Percentiles rank a stretch among this genome's conserved stretches.
Evolutionary conservation across 1,140 invertebrate genomes (phyloP).

Genomic region (Drosophila nigrodunni): DNA sequence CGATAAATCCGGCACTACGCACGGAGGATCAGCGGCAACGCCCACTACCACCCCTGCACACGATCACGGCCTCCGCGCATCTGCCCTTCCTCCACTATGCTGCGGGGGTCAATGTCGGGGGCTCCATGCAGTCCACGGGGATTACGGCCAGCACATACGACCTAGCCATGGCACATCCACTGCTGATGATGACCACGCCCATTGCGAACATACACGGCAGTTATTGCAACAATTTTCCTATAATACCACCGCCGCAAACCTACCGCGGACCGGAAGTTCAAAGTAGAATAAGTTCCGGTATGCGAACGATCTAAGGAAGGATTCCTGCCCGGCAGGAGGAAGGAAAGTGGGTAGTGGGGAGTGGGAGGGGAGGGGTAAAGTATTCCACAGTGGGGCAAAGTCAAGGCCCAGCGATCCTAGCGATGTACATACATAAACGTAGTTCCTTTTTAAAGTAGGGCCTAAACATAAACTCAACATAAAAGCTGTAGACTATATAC

Average conservation of each 20-base stretch:
- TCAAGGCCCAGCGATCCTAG: constrained; percentile 20
- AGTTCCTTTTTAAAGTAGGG: constrained; percentile 72
- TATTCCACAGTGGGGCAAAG: not conserved
- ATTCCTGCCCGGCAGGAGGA: not conserved
- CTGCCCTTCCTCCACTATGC: constrained; percentile 74
- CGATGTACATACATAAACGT: constrained; percentile 63
- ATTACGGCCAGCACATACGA: constrained; percentile 62
- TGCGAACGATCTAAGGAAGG: constrained; percentile 67
- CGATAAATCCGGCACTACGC: constrained; percentile 42
- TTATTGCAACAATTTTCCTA: constrained; percentile 69
- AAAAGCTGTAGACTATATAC: constrained; percentile 18
- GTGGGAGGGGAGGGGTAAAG: no score
- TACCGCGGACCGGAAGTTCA: constrained; percentile 67
- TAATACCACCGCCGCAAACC: constrained; percentile 63
- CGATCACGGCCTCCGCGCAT: constrained; percentile 70
- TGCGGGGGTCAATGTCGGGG: constrained; percentile 54
- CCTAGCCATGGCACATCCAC: constrained; percentile 69
- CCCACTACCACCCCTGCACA: constrained; percentile 71
- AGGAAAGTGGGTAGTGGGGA: no score
- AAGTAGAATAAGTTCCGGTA: constrained; percentile 75
- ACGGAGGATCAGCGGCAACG: constrained; percentile 57
- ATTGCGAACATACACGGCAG: constrained; percentile 65
- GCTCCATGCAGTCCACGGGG: constrained; percentile 45
- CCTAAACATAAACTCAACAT: constrained; percentile 48
- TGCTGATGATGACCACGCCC: constrained; percentile 72